Base-by-base conservation (phyloP, 2,113 vertebrate genomes). In the Ariopsis seemanni region DNA sequence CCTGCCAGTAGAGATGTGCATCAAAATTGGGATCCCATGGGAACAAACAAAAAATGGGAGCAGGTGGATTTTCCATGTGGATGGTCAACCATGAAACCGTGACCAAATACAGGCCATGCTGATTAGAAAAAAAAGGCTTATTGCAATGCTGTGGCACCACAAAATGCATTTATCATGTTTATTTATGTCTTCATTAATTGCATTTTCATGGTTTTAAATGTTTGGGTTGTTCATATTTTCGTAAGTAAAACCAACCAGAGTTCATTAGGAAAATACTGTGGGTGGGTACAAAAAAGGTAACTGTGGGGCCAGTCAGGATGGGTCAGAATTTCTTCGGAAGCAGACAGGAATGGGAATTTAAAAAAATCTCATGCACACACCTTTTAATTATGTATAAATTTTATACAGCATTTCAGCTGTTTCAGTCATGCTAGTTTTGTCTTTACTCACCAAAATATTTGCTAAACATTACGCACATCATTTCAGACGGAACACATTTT, bases 401-500 rank as follows among this genome's bases (percentile, higher is more conserved):
- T 1, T 17, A 20, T 60, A 34, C 60, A 42, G 10, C 2, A 62
- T 48, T 62, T 62, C 20, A 22, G 11, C 8, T 60, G 50, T 17
- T 17, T 78, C 75, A 55, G 22, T 53, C 50, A 52, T 50, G 50
- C 11, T 50, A 84, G 25, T 79, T 67, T 5, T 48, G 50, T 20
- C 48, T 84, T n/a, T 58, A 48, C 12, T 77, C 60, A 77, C 14
- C 3, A 60, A 84, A 78, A 81, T 42, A 50, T 82, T 50, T 80
- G 78, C 60, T 83, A 79, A 88, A 86, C n/a, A 27, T 83, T 74
- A 78, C 4, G 6, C 7, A 27, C 55, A 67, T 69, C 25, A 25
- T 85, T 88, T 83, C n/a, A 10, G 27, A 69, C 8, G 27, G n/a
- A 85, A 83, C 14, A 71, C 71, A 89, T 92, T 91, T 83, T 57